Conservation (phyloP, 2,888 invertebrate genomes). For the Pollenia griseotomentosa region DNA sequence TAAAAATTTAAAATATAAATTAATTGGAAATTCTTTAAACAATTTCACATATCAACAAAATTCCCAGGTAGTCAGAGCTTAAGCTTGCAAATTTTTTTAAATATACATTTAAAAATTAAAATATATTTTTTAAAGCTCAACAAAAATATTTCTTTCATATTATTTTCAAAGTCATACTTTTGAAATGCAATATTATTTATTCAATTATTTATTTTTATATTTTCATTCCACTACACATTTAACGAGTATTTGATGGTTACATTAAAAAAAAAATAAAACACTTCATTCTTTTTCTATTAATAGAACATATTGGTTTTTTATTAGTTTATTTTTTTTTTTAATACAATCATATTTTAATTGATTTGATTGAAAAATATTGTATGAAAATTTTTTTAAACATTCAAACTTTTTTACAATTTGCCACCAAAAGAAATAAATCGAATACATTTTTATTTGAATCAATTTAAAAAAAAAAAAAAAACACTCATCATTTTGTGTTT, state of each 20-base stretch:
- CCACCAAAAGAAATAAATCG: conserved; percentile 13
- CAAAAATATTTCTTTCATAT: neutral
- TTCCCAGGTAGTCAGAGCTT: neutral
- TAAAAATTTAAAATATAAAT: neutral
- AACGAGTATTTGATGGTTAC: conserved; percentile 12
- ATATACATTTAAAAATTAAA: neutral
- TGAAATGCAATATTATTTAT: neutral
- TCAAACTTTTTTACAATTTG: conserved; percentile 7
- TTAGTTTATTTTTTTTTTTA: neutral
- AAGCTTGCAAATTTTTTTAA: neutral
- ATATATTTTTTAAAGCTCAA: neutral
- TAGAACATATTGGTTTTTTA: neutral
- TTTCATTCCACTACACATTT: conserved; percentile 22
- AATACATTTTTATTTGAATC: conserved; percentile 30
- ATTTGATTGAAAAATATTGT: conserved; percentile 30
- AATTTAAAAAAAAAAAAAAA: conserved; percentile 34
- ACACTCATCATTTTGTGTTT: neutral
- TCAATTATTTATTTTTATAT: conserved; percentile 9
- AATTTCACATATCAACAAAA: neutral
- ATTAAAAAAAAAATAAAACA: conserved; percentile 3
- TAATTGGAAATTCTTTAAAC: neutral
- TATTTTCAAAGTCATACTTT: neutral
- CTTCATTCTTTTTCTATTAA: neutral
- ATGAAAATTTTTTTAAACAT: conserved; percentile 10
- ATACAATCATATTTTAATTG: conserved; percentile 46